Base-by-base conservation (phyloP, 92 coral and sea anemone species). In the Phenganax subtilis region DNA sequence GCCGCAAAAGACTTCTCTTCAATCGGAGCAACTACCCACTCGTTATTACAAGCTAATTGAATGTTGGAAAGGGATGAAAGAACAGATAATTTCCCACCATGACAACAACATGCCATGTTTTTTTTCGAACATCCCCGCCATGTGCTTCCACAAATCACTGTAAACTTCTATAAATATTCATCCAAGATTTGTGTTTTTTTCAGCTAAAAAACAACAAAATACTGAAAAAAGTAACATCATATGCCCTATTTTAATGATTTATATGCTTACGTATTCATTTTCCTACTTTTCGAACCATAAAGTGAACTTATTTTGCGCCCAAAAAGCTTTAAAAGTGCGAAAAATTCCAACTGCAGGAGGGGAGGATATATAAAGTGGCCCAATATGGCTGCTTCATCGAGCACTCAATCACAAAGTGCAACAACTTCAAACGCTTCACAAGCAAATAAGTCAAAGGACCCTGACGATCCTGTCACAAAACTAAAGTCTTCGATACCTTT, bases 1-100 rank as follows among this genome's bases (percentile, higher is more conserved):
- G 63, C 16, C 63, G 71, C 83, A 79, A 79, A 79, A 51, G 83
- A 79, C 51, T 76, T 59, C n/a, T 60, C 81, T 52, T 76, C 16
- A 37, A 57, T 12, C 28, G 81, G 70, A 59, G 66, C 64, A 57
- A 70, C 81, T 58, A 76, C 37, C 81, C 81, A 76, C 3, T 76
- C 55, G 37, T 30, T n/a, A 53, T 76, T 59, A 47, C 81, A 76
- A 44, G 81, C 81, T 54, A 76, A 28, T 29, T 76, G 81, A 27
- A 76, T 69, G 81, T 76, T 76, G 12, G 69, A 59, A 57, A 44
- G 64, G 9, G 70, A 9, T 9, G 68, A 44, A 57, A 54, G 57
- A 29, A 56, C 54, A 57, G 81, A 57, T 17, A 76, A 20, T 12
- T 30, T 29, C 30, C 81, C 81, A 76, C 69, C 81, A 76, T 76